phyloP scores from a whole-genome alignment of 1,140 invertebrate genomes.

The Tribolium madens region DNA sequence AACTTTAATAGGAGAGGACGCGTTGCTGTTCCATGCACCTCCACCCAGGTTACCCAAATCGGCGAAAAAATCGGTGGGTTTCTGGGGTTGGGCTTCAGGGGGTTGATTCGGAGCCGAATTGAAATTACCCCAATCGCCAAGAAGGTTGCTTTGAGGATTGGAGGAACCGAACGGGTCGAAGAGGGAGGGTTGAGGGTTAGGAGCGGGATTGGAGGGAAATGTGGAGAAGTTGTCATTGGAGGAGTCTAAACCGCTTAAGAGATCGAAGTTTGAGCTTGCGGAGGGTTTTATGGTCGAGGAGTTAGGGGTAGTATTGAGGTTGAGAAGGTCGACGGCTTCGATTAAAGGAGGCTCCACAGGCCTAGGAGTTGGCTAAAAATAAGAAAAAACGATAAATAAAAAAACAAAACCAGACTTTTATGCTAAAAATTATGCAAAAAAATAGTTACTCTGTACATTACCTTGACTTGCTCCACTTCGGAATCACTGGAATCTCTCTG shows the following conservation, averaged over 20 bases:
- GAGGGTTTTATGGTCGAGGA: conserved; percentile 51
- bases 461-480: conserved; percentile 50
- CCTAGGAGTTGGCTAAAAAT: conserved; percentile 42
- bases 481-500: conserved; percentile 58
- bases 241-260: conserved; percentile 71
- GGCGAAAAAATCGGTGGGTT: conserved; percentile 69
- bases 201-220: conserved; percentile 45
- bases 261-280: conserved; percentile 71
- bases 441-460: too few species aligned
- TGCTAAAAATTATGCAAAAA: too few species aligned
- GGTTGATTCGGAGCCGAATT: conserved; percentile 42
- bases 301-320: conserved; percentile 63
- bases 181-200: conserved; percentile 51
- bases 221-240: conserved; percentile 50
- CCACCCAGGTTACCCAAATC: conserved; percentile 64
- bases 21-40: conserved; percentile 32
- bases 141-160: conserved; percentile 50
- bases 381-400: not conserved
- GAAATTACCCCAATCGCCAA: conserved; percentile 58
- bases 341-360: conserved; percentile 48
- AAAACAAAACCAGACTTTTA: too few species aligned
- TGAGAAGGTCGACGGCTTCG: conserved; percentile 68
- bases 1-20: conserved; percentile 56
- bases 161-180: conserved; percentile 64
- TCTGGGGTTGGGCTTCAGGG: conserved; percentile 49